Evolutionary conservation across 2,797 vertebrate genomes (phyloP).

Genomic region (Galaxias olidus): DNA sequence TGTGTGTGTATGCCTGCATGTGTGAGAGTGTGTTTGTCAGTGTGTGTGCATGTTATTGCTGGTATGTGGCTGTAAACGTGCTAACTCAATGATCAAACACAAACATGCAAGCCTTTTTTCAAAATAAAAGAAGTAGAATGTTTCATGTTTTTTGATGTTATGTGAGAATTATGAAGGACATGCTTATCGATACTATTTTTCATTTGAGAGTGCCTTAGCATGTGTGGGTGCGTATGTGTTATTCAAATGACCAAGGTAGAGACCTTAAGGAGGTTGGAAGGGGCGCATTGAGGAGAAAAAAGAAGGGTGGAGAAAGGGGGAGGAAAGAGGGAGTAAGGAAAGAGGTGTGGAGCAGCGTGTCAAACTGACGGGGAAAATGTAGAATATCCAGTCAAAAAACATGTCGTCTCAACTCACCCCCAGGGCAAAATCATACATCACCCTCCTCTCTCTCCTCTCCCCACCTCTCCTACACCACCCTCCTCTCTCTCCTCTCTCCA

Average conservation of each 20-base stretch:
- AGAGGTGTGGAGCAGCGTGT: conserved; percentile 1
- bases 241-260: conserved; percentile 8
- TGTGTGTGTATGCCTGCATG: not conserved
- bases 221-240: too few species aligned
- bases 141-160: too few species aligned
- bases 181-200: too few species aligned
- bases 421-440: not conserved
- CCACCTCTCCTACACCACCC: not conserved
- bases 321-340: not conserved
- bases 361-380: conserved; percentile 10
- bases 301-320: conserved; percentile 2
- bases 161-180: too few species aligned
- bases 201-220: too few species aligned
- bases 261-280: not conserved
- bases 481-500: not conserved
- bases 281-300: not conserved
- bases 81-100: too few species aligned
- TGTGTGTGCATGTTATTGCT: not conserved
- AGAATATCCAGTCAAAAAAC: conserved; percentile 18
- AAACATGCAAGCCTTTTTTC: not conserved
- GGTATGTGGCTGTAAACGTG: not conserved
- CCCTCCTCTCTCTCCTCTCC: not conserved
- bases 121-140: not conserved
- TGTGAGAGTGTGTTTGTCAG: not conserved
- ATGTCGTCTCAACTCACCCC: not conserved